Percentiles rank a stretch among this genome's conserved stretches.
These are phyloP conservation scores for Chrysomallon squamiferum DNA, from an alignment of 1,140 invertebrate species.

Conservation along the genomic window DNA sequence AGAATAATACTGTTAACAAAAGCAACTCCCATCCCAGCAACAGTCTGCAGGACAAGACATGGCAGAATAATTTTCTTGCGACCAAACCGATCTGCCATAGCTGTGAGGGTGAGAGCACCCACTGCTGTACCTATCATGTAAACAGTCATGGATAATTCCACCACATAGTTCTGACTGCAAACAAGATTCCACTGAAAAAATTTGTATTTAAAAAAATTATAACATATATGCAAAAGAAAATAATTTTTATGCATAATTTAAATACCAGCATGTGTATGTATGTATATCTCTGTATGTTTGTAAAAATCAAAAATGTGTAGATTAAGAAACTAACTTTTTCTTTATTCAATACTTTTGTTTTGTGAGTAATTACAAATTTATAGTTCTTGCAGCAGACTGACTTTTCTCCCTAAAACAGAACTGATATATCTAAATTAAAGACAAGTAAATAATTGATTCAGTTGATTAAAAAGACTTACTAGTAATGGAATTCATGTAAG, in stretches of 20 bases:
- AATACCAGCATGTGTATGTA: neutral
- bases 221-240: neutral
- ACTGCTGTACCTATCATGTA: constrained; percentile 85
- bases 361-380: neutral
- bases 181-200: constrained; percentile 58
- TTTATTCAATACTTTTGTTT: neutral
- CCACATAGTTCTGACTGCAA: constrained; percentile 48
- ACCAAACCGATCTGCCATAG: constrained; percentile 78
- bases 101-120: constrained; percentile 81
- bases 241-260: neutral
- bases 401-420: too few species aligned
- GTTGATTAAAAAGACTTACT: too few species aligned
- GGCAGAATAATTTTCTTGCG: constrained; percentile 47
- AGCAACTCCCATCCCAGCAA: constrained; percentile 41
- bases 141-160: constrained; percentile 65
- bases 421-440: too few species aligned
- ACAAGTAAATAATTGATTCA: too few species aligned
- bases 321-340: neutral
- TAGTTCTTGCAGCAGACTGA: neutral
- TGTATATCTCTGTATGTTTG: neutral
- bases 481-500: too few species aligned
- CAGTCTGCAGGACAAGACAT: constrained; percentile 58
- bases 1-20: constrained; percentile 44
- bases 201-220: constrained; percentile 1
- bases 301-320: neutral